A percentile compares a stretch with the other conserved stretches of the same genome.
phyloP scores from a whole-genome alignment of 2,888 invertebrate genomes.

The Pristionchus entomophagus region DNA sequence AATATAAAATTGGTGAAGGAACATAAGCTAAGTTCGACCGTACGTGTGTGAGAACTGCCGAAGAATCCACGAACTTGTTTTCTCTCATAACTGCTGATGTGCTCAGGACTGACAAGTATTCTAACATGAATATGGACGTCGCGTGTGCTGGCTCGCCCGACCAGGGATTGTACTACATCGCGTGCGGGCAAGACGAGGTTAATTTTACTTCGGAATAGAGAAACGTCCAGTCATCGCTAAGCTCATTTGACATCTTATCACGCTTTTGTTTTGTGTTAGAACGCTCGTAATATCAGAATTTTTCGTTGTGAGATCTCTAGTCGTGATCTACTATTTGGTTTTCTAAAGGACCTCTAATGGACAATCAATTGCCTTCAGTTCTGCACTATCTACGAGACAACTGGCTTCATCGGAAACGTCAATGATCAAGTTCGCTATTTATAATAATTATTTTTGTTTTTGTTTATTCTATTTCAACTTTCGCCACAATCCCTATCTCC shows the following conservation, averaged over 20 bases:
- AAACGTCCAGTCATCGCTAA: neutral
- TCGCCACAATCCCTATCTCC: too few relatives aligned
- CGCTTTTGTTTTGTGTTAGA: too few relatives aligned
- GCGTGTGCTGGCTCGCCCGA: conserved; percentile 52
- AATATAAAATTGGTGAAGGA: too few relatives aligned
- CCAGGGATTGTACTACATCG: conserved; percentile 65
- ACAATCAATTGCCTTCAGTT: conserved; percentile 54
- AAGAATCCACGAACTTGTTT: too few relatives aligned
- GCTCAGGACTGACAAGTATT: conserved; percentile 57
- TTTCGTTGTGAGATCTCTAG: too few relatives aligned
- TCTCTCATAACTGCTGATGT: neutral
- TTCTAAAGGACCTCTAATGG: neutral
- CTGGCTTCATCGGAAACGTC: conserved; percentile 54
- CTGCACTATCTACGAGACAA: conserved; percentile 68
- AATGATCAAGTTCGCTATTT: conserved; percentile 37
- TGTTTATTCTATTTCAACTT: too few relatives aligned
- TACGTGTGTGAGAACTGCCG: too few relatives aligned
- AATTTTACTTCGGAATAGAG: neutral
- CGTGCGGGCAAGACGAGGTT: conserved; percentile 72
- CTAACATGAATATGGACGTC: conserved; percentile 75
- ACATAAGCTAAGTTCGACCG: too few relatives aligned
- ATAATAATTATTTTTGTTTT: too few relatives aligned
- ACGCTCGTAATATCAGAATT: too few relatives aligned
- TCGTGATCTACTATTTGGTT: too few relatives aligned
- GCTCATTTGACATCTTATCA: too few relatives aligned